These are phyloP conservation scores for Orthonychiurus folsomi DNA, from an alignment of 2,888 invertebrate species.

Conservation along the genomic window DNA sequence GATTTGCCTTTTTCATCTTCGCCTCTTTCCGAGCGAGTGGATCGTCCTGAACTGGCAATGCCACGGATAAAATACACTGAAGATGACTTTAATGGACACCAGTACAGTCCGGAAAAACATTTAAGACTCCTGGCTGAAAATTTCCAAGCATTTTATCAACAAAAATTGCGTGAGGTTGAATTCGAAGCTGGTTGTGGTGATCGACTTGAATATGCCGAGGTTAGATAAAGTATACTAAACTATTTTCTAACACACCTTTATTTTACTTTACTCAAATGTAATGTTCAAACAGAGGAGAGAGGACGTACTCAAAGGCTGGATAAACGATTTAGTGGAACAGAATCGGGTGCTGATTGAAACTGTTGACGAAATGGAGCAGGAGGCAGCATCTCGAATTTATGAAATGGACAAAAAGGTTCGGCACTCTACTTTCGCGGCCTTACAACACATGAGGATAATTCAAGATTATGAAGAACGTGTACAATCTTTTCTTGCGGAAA, in stretches of 20 bases:
- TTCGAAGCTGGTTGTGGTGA: background rate
- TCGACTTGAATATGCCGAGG: background rate
- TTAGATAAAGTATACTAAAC: no score
- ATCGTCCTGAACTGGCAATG: background rate
- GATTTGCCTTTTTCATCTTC: no score
- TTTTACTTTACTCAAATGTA: no score
- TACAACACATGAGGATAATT: conserved; percentile 34
- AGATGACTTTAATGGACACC: background rate
- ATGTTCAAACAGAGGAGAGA: no score
- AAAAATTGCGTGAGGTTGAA: conserved; percentile 6
- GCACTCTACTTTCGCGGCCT: conserved; percentile 42
- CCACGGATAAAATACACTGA: background rate
- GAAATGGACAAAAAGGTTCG: conserved; percentile 51
- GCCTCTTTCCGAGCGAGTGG: background rate
- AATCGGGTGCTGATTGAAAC: conserved; percentile 14
- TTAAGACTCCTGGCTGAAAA: background rate
- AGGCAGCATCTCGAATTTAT: conserved; percentile 54
- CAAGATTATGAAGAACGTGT: conserved; percentile 38
- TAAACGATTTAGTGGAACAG: conserved; percentile 17
- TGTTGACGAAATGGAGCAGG: conserved; percentile 47
- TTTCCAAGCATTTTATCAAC: conserved; percentile 9
- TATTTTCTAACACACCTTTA: no score
- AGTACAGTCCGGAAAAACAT: background rate
- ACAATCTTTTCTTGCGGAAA: conserved; percentile 17
- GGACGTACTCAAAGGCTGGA: conserved; percentile 14